Evolutionary conservation across 1,140 invertebrate genomes (phyloP).

Genomic region (Cyclargus thomasi): DNA sequence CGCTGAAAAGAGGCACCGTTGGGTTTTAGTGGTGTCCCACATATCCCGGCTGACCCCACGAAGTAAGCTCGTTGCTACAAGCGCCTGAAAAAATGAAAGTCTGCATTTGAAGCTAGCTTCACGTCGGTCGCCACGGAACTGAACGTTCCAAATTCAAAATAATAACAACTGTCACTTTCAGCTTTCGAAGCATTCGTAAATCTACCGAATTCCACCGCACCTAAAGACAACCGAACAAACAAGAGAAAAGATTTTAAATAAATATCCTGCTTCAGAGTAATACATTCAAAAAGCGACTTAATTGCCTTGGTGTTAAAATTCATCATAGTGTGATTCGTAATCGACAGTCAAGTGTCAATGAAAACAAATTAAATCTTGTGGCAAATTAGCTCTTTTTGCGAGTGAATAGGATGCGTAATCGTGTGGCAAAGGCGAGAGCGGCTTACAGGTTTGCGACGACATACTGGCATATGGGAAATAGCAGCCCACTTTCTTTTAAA

Average conservation of each 20-base stretch:
- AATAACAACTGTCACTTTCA: constrained; percentile 20
- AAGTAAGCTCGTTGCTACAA: too few species aligned
- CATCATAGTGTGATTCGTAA: constrained; percentile 18
- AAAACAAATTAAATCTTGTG: background rate
- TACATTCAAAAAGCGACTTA: constrained; percentile 21
- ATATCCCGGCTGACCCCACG: too few species aligned
- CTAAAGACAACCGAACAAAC: constrained; percentile 20
- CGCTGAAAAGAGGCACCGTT: too few species aligned
- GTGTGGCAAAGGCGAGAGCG: constrained; percentile 9
- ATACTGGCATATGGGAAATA: constrained; percentile 31
- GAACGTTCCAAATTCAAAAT: constrained; percentile 14
- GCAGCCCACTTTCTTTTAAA: constrained; percentile 41
- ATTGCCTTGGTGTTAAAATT: constrained; percentile 18
- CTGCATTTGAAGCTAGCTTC: too few species aligned
- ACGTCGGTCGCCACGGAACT: too few species aligned
- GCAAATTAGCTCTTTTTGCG: background rate
- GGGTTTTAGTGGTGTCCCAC: too few species aligned
- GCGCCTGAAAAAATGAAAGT: too few species aligned
- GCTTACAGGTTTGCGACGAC: constrained; percentile 27
- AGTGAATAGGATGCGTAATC: background rate
- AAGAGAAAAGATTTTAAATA: constrained; percentile 23
- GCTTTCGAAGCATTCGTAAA: constrained; percentile 21
- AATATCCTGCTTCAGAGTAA: constrained; percentile 23
- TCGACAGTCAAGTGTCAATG: constrained; percentile 19
- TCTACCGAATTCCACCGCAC: constrained; percentile 25